These are phyloP conservation scores for Cacatua alba DNA, from an alignment of 2,113 vertebrate species.

Conservation along the genomic window DNA sequence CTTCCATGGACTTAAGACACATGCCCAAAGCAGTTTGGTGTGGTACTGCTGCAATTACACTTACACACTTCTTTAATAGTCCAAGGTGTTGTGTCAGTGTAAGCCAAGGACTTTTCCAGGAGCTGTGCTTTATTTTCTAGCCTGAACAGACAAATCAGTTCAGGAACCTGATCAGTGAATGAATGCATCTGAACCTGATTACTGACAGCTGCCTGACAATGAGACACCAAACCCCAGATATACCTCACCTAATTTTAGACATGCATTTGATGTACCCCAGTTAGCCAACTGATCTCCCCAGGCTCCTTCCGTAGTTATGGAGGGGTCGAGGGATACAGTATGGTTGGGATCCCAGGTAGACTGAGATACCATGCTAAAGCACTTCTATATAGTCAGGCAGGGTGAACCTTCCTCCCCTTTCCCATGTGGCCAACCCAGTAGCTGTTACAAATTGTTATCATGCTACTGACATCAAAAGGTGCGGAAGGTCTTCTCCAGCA, in stretches of 20 bases:
- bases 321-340: not conserved
- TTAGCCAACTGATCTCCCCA: not conserved
- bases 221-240: not conserved
- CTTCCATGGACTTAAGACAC: not conserved
- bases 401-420: not conserved
- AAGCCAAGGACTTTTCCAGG: not conserved
- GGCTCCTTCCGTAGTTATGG: not conserved
- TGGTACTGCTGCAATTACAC: not conserved
- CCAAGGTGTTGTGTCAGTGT: not conserved
- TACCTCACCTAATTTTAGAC: not conserved
- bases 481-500: constrained; percentile 24
- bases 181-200: not conserved
- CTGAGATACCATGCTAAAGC: not conserved
- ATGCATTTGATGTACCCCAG: not conserved
- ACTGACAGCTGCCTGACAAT: not conserved
- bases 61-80: not conserved
- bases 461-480: constrained; percentile 47
- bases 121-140: not conserved
- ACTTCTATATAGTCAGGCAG: not conserved
- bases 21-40: not conserved
- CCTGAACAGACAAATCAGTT: not conserved
- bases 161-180: not conserved
- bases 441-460: not conserved
- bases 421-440: not conserved
- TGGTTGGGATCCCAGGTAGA: not conserved